Base-by-base conservation (phyloP, 2,113 vertebrate species). In the Zosterops hypoxanthus region DNA sequence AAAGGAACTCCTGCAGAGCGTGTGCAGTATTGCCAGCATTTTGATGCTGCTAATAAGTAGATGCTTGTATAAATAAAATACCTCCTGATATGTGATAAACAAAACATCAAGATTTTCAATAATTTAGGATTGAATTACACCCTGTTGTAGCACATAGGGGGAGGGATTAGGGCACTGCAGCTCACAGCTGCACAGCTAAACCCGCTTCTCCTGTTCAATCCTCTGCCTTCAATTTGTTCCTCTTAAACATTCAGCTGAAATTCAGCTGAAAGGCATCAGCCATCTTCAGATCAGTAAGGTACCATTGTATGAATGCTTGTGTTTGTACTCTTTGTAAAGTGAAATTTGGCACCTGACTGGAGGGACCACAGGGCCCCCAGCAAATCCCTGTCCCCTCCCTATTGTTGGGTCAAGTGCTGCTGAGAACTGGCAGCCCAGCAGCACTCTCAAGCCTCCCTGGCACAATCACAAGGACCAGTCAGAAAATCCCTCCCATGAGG, bases 321-420 rank as follows among this genome's bases (percentile, higher is more conserved):
- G 7, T 23, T 2, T 5, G 41, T 3, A 6, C 21, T 92, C 49
- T 66, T 76, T 8, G 21, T 61, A 4, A 52, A 86, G 26, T n/a
- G 36, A 63, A 83, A 65, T 77, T 68, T 1, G 2, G 53, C 39
- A 29, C 41, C n/a, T 4, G 3, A 14, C 33, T 34, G 82, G 26
- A 56, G 18, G 2, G 12, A 77, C 56, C 31, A 56, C 17, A 33
- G 21, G 49, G 3, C 3, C 7, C 22, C 33, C 24, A 29, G 17
- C 25, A 82, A 70, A 46, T 1, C 57, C 61, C 3, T 0, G 25
- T 11, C 71, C 16, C 25, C 42, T 79, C 25, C n/a, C 25, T 21
- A 0, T 20, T 4, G 1, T 8, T 3, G 63, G 29, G 18, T 47
- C 44, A 23, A 59, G 26, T 0, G 1, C 46, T 13, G 3, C 1